These are phyloP conservation scores for Carassius gibelio DNA, from an alignment of 2,113 vertebrate genomes.

Conservation along the genomic window DNA sequence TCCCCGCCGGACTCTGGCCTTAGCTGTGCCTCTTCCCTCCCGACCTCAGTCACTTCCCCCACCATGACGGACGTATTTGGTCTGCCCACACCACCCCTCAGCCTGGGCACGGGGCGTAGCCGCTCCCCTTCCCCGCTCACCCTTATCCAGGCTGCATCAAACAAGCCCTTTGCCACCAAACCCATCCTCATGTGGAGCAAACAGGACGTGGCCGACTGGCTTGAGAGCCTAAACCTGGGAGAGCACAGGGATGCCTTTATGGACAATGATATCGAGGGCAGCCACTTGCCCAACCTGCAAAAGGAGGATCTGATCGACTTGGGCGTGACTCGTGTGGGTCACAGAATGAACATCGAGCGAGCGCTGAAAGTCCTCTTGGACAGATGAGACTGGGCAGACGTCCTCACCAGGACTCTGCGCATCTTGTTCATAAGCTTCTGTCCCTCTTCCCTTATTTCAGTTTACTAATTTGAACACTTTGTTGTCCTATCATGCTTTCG, in stretches of 20 bases:
- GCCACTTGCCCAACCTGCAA: conserved; percentile 89
- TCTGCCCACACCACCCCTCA: conserved; percentile 82
- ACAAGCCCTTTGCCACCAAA: conserved; percentile 89
- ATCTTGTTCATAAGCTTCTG: conserved; percentile 44
- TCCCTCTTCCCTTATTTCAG: conserved; percentile 31
- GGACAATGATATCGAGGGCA: conserved; percentile 93
- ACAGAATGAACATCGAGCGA: conserved; percentile 92
- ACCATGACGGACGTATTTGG: conserved; percentile 84
- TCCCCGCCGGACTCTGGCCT: conserved; percentile 85
- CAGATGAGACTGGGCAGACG: conserved; percentile 76
- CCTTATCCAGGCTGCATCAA: conserved; percentile 84
- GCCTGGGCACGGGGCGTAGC: conserved; percentile 76
- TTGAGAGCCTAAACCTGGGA: conserved; percentile 89
- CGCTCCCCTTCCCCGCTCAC: conserved; percentile 83
- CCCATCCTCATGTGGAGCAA: conserved; percentile 90
- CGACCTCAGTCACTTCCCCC: conserved; percentile 75
- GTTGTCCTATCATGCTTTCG: conserved; percentile 37
- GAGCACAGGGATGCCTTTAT: conserved; percentile 90
- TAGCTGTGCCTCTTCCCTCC: conserved; percentile 69
- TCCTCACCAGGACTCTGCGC: conserved; percentile 54
- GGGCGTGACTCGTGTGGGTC: conserved; percentile 88
- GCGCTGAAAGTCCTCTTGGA: conserved; percentile 87
- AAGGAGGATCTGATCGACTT: conserved; percentile 92
- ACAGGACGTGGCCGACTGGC: conserved; percentile 90
- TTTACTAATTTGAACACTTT: conserved; percentile 44